A percentile compares a stretch with the other conserved stretches of the same genome.
Conservation (phyloP, 1,140 invertebrate genomes). For the Tetramorium parvispinum region DNA sequence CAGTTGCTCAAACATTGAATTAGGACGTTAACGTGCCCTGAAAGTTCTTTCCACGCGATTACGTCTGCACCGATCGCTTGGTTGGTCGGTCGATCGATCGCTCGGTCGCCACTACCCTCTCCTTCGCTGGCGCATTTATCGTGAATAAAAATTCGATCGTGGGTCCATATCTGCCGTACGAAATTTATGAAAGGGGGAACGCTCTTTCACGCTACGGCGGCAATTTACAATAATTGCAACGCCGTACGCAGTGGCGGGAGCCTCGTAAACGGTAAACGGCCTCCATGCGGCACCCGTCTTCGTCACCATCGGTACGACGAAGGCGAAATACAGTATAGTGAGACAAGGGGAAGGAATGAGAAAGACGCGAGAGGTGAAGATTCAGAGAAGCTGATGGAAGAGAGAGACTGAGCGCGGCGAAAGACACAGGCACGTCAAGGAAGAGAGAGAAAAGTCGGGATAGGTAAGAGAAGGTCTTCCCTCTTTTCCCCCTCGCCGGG, state of each 20-base stretch:
- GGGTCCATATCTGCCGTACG: not conserved
- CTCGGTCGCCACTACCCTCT: conserved; percentile 22
- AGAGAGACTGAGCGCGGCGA: conserved; percentile 28
- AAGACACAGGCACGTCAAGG: conserved; percentile 16
- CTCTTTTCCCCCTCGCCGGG: not conserved
- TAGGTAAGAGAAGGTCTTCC: not conserved
- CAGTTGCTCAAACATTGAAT: conserved; percentile 43
- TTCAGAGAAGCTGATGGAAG: conserved; percentile 57
- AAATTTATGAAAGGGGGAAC: conserved; percentile 45
- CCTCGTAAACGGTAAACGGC: conserved; percentile 61
- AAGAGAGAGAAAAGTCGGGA: not conserved
- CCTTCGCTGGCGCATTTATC: conserved; percentile 42
- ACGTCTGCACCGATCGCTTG: not conserved
- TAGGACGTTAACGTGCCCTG: conserved; percentile 21
- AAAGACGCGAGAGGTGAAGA: conserved; percentile 28
- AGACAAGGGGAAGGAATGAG: not conserved
- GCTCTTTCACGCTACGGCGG: conserved; percentile 37
- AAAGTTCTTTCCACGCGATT: conserved; percentile 57
- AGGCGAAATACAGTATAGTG: not conserved
- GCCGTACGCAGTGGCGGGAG: conserved; percentile 21
- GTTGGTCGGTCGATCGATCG: not conserved
- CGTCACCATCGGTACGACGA: not conserved
- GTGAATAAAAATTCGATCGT: conserved; percentile 49
- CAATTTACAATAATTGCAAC: conserved; percentile 66
- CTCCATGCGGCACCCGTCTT: not conserved